Evolutionary conservation across 2,797 vertebrate species (phyloP), one percentile per base, ranked within the genome.

Genomic region (Pteropus rufus): DNA sequence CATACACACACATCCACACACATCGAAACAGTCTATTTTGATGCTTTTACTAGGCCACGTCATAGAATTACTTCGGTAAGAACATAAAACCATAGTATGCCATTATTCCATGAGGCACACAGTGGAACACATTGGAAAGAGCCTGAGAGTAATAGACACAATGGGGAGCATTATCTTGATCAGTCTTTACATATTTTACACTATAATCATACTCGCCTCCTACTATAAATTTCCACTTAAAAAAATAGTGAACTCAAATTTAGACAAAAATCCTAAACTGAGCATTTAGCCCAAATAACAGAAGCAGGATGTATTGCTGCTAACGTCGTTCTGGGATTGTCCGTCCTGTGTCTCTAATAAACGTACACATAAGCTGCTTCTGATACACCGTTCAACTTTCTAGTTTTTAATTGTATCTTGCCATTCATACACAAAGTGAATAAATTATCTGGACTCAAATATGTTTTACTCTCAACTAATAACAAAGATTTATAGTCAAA

Each of bases 401-500:
- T 76, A 60, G 3, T 76, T 64, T 81, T 58, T 86, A 93, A 36
- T 44, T 23, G 24, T 56, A 26, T 34, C 23, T 91, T 89, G 24
- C 14, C 76, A 9, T 89, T 86, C 79, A 70, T 0, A 72, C 7
- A 65, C 10, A 89, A 86, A 70, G 46, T 72, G 8, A 87, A 54
- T 54, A 56, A 76, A 76, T 79, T 76, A 83, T 86, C 62, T 60
- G 36, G 29, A 46, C 16, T 52, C 23, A 89, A 67, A 46, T 77
- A 52, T 29, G 62, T 80, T 86, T 85, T 15, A n/a, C 19, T 2
- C 54, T 95, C 29, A 44, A 84, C 21, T 89, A 56, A 85, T 36
- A 79, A 87, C 49, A 77, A 23, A 46, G 7, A 85, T 76, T 86
- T 86, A 36, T 92, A 39, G 65, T 72, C 44, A 89, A 84, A 84